phyloP scores from a whole-genome alignment of 2,888 invertebrate species.

The Noctua comes region DNA sequence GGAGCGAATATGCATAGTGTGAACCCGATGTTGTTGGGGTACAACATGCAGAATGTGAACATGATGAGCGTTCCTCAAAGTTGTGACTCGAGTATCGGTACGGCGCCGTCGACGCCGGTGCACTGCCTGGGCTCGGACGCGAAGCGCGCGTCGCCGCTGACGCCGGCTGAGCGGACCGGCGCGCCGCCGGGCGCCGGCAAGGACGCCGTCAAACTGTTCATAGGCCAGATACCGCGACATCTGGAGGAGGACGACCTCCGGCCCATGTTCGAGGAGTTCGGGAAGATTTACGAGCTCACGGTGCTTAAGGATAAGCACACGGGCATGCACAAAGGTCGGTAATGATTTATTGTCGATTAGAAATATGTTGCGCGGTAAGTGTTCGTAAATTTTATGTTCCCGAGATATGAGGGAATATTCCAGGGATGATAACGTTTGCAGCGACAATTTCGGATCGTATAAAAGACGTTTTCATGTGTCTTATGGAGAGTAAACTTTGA shows the following conservation, averaged over 20 bases:
- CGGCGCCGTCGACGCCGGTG: constrained; percentile 87
- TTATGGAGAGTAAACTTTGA: constrained; percentile 30
- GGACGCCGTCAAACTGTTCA: constrained; percentile 95
- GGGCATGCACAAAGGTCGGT: constrained; percentile 97
- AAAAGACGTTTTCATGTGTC: constrained; percentile 24
- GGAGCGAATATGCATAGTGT: constrained; percentile 83
- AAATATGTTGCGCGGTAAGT: constrained; percentile 56
- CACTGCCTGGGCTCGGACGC: constrained; percentile 73
- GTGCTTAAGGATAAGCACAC: constrained; percentile 98
- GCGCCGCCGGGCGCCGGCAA: constrained; percentile 88
- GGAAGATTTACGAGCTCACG: constrained; percentile 98
- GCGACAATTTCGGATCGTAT: constrained; percentile 15
- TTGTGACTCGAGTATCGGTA: constrained; percentile 72
- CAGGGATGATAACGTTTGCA: constrained; percentile 7
- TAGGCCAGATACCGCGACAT: constrained; percentile 97
- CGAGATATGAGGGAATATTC: constrained; percentile 39
- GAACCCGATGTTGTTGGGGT: constrained; percentile 84
- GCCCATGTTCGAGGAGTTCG: constrained; percentile 97
- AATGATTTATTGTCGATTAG: constrained; percentile 66
- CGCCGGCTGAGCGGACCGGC: constrained; percentile 85
- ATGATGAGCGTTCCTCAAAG: constrained; percentile 71
- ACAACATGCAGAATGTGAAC: constrained; percentile 75
- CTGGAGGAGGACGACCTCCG: constrained; percentile 96
- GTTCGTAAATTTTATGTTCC: constrained; percentile 45
- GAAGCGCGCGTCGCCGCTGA: constrained; percentile 78